Evolutionary conservation across 2,888 invertebrate species (phyloP), one percentile per base, ranked within the genome.

Genomic region (Orchestes rusci): DNA sequence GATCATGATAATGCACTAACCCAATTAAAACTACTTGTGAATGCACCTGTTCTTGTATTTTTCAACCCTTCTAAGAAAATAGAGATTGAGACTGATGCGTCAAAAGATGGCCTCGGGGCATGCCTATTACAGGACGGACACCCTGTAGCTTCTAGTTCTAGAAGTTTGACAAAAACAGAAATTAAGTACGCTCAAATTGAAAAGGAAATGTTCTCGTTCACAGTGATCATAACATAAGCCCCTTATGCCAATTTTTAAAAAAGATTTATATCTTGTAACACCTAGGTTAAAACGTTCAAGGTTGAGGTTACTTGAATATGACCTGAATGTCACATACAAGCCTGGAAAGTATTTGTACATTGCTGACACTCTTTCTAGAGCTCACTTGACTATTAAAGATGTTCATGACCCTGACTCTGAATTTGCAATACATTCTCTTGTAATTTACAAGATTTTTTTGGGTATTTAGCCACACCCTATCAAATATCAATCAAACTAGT

Each of bases 111-210:
- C 1, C 20, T 64, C 19, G 65, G 63, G 7, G 59, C 56, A 19
- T 60, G 55, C 27, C 20, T 67, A 12, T 13, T 66, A 7, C 65
- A 67, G 44, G 43, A 59, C 15, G 57, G 53, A 3, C 47, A 54
- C 18, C 61, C 61, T 13, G 53, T 65, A n/a, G 57, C 56, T 8
- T 65, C 57, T 53, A 59, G 60, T 4, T 64, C 62, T 20, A 36
- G 60, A 48, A 58, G 55, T 15, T 39, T 65, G 12, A 59, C 49
- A 8, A 32, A 45, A 17, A 51, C 55, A 19, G 62, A 64, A 41
- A 52, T 56, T 61, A 56, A 27, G 43, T 64, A 61, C 52, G 54
- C 63, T 4, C 64, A 68, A 54, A 64, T 68, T 7, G 64, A 68
- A 53, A 66, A 65, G 19, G 47, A 62, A 65, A 53, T 43, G 61